Percentiles rank a stretch among this genome's conserved stretches.
phyloP scores from a whole-genome alignment of 2,797 vertebrate genomes.

The Bradypus variegatus region DNA sequence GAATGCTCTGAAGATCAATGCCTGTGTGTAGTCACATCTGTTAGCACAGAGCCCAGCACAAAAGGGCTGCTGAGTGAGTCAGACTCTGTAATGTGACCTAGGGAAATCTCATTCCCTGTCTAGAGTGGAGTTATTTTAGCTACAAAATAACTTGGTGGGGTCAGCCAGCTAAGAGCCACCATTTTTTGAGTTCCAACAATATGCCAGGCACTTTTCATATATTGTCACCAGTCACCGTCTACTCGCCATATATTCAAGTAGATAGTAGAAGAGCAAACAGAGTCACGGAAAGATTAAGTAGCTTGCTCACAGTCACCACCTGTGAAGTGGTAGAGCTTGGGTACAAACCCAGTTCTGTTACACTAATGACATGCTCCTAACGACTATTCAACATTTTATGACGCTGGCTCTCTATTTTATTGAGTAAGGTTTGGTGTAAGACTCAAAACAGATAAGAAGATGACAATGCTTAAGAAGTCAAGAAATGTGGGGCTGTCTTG shows the following conservation, averaged over 20 bases:
- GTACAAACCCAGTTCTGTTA: background rate
- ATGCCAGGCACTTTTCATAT: background rate
- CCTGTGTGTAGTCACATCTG: background rate
- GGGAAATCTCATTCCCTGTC: background rate
- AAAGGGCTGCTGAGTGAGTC: conserved; percentile 10
- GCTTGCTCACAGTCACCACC: background rate
- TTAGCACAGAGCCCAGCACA: background rate
- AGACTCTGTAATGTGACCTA: conserved; percentile 26
- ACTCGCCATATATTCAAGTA: background rate
- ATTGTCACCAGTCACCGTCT: background rate
- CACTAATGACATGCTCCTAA: background rate
- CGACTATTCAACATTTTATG: background rate
- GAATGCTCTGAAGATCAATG: background rate
- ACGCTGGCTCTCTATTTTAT: background rate
- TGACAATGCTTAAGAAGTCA: background rate
- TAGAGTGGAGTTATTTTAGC: background rate
- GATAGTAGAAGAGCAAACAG: background rate
- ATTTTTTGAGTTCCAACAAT: background rate
- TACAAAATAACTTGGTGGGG: background rate
- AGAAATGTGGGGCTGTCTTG: background rate
- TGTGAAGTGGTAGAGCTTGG: background rate
- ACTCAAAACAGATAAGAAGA: background rate
- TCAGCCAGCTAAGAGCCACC: background rate
- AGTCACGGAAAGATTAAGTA: background rate
- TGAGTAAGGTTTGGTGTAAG: background rate